phyloP scores from a whole-genome alignment of 2,797 vertebrate species.

The Propithecus deckenii region DNA sequence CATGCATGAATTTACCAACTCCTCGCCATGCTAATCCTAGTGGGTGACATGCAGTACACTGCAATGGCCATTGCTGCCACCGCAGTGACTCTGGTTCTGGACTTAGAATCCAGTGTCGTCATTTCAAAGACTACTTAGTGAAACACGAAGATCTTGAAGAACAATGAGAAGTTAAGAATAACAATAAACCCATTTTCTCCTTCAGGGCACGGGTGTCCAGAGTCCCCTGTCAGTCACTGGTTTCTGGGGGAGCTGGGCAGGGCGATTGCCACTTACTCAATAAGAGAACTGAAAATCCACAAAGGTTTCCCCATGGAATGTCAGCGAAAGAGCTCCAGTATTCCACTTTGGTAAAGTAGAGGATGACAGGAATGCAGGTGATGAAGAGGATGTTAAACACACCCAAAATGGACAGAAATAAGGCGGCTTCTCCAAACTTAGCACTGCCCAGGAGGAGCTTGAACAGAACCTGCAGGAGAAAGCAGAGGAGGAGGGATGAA shows the following conservation, averaged over 20 bases:
- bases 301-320: constrained; percentile 94
- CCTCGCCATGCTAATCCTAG: rapidly evolving
- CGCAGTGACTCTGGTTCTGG: neutral
- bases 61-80: rapidly evolving
- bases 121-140: neutral
- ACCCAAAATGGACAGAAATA: constrained; percentile 94
- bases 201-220: neutral
- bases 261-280: constrained; percentile 87
- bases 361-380: constrained; percentile 93
- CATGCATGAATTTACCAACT: rapidly evolving
- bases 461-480: constrained; percentile 92
- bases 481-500: neutral
- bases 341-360: constrained; percentile 97
- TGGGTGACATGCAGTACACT: rapidly evolving
- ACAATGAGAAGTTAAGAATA: rapidly evolving
- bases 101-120: neutral
- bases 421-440: constrained; percentile 97
- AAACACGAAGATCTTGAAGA: neutral
- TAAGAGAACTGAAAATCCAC: constrained; percentile 94
- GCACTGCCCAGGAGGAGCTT: constrained; percentile 97
- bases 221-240: rapidly evolving
- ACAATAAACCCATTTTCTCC: neutral
- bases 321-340: constrained; percentile 91
- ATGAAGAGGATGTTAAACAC: constrained; percentile 94
- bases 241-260: neutral